Evolutionary conservation across 2,797 vertebrate species (phyloP), one percentile per base, ranked within the genome.

Genomic region (Mastacembelus armatus): DNA sequence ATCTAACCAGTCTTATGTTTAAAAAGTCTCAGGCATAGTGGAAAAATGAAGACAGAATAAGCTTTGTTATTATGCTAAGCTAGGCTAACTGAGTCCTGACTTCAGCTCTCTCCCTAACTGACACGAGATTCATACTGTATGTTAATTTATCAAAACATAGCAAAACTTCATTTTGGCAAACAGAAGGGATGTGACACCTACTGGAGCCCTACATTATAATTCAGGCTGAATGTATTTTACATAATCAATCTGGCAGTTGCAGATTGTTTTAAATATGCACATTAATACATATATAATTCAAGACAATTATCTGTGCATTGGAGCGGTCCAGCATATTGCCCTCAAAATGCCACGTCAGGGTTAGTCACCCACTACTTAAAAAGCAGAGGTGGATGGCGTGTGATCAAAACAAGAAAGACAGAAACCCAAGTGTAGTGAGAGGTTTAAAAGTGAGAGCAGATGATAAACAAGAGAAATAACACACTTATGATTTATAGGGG

Each of bases 401-500:
- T 58, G 61, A 26, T 27, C 0, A 65, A 47, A 27, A 55, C 0
- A 2, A 56, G 21, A n/a, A 50, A 24, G 45, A 36, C 50, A n/a
- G 21, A 33, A 42, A 2, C 18, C 10, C 32, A 38, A 38, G 26
- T 6, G 7, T 11, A 52, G 45, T 4, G 39, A 35, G 19, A 12
- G 10, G 18, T 19, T 0, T 55, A 30, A 26, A 60, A 59, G 66
- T 54, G 74, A 72, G 62, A 72, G 51, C 45, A 59, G 39, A 43
- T 27, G 57, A 85, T 71, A 77, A 83, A 77, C 57, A 71, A 57
- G 49, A 76, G 48, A 32, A 58, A 38, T 12, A 36, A 78, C 36
- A 33, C 14, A 9, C 30, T 2, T 36, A n/a, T 74, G 77, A 86
- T 83, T 87, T 76, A 86, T 62, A 24, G 59, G 19, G 56, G 22